A percentile compares a stretch with the other conserved stretches of the same genome.
These are phyloP conservation scores for Coelogynopora nodosa DNA, from an alignment of 2,888 invertebrate species.

Conservation along the genomic window DNA sequence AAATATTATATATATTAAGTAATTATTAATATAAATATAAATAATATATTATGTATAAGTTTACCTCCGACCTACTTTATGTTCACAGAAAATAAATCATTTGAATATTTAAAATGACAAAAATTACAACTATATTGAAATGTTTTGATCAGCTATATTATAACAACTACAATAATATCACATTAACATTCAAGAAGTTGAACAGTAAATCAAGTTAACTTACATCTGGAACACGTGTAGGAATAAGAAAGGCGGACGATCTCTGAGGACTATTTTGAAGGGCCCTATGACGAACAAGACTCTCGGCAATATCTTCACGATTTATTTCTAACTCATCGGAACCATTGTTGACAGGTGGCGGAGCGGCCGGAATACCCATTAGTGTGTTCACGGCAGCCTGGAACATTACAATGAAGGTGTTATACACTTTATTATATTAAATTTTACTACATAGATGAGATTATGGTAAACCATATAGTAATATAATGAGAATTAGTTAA, in stretches of 20 bases:
- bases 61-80: no score
- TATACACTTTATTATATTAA: background rate
- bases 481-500: no score
- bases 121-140: no score
- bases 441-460: background rate
- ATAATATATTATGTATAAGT: no score
- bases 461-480: background rate
- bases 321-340: background rate
- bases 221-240: background rate
- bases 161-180: no score
- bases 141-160: no score
- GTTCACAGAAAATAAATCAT: no score
- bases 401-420: background rate
- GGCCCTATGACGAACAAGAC: background rate
- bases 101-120: no score
- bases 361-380: background rate
- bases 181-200: no score
- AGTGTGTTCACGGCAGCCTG: background rate
- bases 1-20: no score
- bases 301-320: background rate
- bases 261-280: background rate
- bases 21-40: no score
- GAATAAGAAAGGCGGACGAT: background rate
- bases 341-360: background rate
- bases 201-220: no score